Percentiles rank a stretch among this genome's conserved stretches.
Evolutionary conservation across 2,113 vertebrate species (phyloP).

Genomic region (Mirounga angustirostris): DNA sequence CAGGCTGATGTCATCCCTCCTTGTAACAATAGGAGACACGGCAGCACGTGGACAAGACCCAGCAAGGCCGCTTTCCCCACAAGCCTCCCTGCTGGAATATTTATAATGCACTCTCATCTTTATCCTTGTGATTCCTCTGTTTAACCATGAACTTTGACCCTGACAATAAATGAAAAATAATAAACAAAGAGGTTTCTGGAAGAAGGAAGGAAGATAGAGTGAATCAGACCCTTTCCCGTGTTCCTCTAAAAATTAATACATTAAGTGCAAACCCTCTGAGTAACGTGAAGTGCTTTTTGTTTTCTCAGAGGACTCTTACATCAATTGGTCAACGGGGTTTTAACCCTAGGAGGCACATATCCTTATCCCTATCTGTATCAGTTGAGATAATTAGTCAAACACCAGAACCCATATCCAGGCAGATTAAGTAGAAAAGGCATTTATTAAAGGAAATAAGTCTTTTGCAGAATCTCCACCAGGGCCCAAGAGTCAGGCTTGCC

Average conservation of each 20-base stretch:
- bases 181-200: slow-evolving; percentile 31
- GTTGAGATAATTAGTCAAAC: neutral
- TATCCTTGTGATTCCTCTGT: neutral
- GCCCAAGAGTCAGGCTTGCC: neutral
- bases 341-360: too few species aligned
- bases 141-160: slow-evolving; percentile 32
- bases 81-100: neutral
- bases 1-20: slow-evolving; percentile 47
- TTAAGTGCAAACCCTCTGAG: neutral
- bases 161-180: neutral
- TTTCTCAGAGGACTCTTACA: neutral
- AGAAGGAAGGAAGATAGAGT: slow-evolving; percentile 23
- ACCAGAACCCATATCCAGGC: neutral
- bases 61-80: neutral
- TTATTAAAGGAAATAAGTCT: neutral
- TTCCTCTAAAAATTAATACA: slow-evolving; percentile 14
- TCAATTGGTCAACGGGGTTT: neutral
- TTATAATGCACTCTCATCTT: neutral
- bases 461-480: neutral
- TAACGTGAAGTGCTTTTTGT: neutral
- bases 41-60: neutral
- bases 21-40: neutral
- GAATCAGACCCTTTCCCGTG: neutral
- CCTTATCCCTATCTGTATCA: neutral
- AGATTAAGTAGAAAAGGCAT: neutral